These are phyloP conservation scores for Columba livia DNA, from an alignment of 2,113 vertebrate species.

Conservation along the genomic window DNA sequence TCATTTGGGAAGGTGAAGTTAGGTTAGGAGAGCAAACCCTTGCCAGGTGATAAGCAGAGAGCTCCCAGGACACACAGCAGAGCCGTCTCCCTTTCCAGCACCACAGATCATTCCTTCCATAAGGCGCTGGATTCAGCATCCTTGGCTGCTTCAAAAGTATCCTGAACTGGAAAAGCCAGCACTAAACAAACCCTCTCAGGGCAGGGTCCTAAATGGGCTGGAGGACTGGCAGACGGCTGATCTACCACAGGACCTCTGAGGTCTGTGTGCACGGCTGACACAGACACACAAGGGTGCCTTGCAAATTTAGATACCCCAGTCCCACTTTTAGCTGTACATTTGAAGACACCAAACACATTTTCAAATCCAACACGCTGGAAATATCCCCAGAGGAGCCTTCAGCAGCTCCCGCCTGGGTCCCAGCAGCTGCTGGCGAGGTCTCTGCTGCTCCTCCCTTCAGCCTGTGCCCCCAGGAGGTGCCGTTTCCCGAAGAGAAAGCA, in stretches of 20 bases:
- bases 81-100: fast-evolving
- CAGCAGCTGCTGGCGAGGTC: not conserved
- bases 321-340: fast-evolving
- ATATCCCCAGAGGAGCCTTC: not conserved
- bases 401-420: not conserved
- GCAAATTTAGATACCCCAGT: fast-evolving
- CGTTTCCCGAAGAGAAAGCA: not conserved
- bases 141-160: not conserved
- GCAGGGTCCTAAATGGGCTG: fast-evolving
- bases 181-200: not conserved
- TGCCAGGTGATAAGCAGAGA: not conserved
- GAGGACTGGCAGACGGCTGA: not conserved
- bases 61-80: not conserved
- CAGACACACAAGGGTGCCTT: not conserved
- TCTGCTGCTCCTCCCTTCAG: not conserved
- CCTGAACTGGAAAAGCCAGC: not conserved
- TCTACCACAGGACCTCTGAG: fast-evolving
- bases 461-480: not conserved
- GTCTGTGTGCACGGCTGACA: fast-evolving
- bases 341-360: not conserved
- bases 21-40: not conserved
- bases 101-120: not conserved
- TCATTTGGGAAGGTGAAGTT: not conserved
- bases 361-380: fast-evolving
- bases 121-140: not conserved